Conservation (phyloP, 1,140 invertebrate genomes). For the Scaptomyza pallida region DNA sequence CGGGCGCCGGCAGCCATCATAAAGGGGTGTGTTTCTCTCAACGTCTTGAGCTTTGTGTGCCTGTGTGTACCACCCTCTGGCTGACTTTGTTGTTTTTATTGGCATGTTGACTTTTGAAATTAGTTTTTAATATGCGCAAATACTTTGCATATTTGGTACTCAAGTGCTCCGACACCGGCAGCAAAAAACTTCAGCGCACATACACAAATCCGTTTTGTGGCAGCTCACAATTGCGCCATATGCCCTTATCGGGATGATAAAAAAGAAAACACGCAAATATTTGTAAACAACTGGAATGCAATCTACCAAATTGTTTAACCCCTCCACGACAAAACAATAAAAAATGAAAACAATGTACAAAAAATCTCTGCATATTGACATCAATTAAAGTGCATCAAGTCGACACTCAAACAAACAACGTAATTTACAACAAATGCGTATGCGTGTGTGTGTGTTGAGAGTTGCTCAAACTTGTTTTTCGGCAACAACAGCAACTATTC, state of each 20-base stretch:
- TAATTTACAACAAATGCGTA: slow-evolving; percentile 83
- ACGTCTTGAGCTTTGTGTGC: slow-evolving; percentile 58
- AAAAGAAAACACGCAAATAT: slow-evolving; percentile 65
- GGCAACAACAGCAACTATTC: slow-evolving; percentile 66
- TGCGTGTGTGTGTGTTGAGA: slow-evolving; percentile 63
- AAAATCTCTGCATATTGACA: slow-evolving; percentile 82
- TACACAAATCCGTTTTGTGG: slow-evolving; percentile 20
- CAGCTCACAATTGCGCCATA: slow-evolving; percentile 57
- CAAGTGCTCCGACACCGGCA: slow-evolving; percentile 41
- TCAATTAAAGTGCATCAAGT: slow-evolving; percentile 83
- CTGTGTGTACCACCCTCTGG: slow-evolving; percentile 10
- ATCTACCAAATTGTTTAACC: slow-evolving; percentile 51
- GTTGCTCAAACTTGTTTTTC: slow-evolving; percentile 34
- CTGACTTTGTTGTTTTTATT: slow-evolving; percentile 72
- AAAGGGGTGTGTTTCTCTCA: slow-evolving; percentile 54
- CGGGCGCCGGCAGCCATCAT: slow-evolving; percentile 63
- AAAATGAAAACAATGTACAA: slow-evolving; percentile 24
- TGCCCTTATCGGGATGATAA: slow-evolving; percentile 58
- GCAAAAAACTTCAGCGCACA: slow-evolving; percentile 11
- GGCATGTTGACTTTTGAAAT: slow-evolving; percentile 83
- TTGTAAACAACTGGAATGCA: slow-evolving; percentile 74
- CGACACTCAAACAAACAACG: slow-evolving; percentile 80
- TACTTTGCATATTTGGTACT: slow-evolving; percentile 75
- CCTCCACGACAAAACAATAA: not conserved
- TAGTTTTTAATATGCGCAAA: slow-evolving; percentile 83